These are phyloP conservation scores for Dufourea novaeangliae DNA, from an alignment of 1,140 invertebrate species.

Conservation along the genomic window DNA sequence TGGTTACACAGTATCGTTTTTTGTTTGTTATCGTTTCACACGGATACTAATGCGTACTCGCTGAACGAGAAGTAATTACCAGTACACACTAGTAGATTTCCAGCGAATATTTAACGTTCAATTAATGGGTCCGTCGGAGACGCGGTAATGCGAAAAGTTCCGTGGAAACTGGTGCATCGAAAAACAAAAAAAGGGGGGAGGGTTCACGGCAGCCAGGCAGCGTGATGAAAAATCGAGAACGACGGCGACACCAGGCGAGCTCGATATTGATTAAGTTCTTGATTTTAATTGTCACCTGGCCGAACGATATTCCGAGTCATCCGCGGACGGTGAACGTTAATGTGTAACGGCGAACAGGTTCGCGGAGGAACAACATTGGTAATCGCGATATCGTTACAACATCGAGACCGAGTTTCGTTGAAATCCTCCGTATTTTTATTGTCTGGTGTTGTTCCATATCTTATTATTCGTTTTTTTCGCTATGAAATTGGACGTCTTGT, in stretches of 20 bases:
- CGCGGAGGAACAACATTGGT: not conserved
- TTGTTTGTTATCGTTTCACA: not conserved
- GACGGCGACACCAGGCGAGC: no score
- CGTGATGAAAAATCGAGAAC: no score
- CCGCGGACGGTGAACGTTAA: slow-evolving; percentile 1
- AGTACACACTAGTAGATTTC: not conserved
- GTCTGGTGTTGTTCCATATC: no score
- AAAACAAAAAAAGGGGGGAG: not conserved
- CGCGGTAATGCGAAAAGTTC: not conserved
- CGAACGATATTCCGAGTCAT: not conserved
- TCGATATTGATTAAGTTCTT: not conserved
- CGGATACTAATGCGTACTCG: not conserved
- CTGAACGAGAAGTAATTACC: not conserved
- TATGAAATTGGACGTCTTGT: no score
- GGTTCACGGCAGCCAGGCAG: not conserved
- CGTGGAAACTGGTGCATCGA: not conserved
- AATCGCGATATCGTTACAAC: not conserved
- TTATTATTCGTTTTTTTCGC: no score
- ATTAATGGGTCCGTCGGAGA: not conserved
- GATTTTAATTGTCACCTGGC: not conserved
- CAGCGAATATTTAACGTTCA: not conserved
- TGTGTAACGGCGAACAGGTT: slow-evolving; percentile 2
- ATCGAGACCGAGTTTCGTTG: not conserved
- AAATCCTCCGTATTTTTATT: no score
- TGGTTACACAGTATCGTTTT: not conserved